phyloP scores from a whole-genome alignment of 2,888 invertebrate genomes.

The Zeuzera pyrina region DNA sequence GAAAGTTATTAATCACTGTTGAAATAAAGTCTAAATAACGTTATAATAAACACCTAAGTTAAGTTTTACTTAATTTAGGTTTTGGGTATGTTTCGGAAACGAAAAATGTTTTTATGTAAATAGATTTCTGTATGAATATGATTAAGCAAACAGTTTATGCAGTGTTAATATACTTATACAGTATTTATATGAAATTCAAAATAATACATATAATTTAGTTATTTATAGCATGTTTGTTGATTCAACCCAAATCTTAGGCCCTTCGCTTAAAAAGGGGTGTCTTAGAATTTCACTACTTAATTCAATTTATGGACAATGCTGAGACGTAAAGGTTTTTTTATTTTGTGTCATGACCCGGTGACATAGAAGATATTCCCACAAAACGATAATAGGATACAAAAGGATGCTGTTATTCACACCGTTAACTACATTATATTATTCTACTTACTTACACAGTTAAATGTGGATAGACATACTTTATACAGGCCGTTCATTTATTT shows the following conservation, averaged over 20 bases:
- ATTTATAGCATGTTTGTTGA: neutral
- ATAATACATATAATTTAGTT: neutral
- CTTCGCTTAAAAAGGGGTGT: conserved; percentile 5
- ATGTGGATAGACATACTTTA: conserved; percentile 7
- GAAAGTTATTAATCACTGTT: no score
- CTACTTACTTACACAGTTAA: conserved; percentile 28
- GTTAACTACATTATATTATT: conserved; percentile 55
- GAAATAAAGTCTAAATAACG: no score
- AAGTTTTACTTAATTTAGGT: no score
- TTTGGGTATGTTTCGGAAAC: no score
- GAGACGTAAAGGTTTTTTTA: conserved; percentile 8
- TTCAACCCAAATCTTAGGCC: neutral
- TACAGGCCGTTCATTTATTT: no score
- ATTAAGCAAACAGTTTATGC: no score
- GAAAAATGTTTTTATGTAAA: no score
- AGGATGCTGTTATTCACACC: conserved; percentile 73
- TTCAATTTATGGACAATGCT: conserved; percentile 22
- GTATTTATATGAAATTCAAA: neutral
- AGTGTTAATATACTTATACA: no score
- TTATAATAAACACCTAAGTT: no score
- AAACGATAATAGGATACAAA: conserved; percentile 59
- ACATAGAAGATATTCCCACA: conserved; percentile 58
- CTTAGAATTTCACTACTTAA: conserved; percentile 22
- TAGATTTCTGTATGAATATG: no score
- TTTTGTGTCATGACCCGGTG: conserved; percentile 17